Base-by-base conservation (phyloP, 2,113 vertebrate species). In the Rhinolophus sinicus region DNA sequence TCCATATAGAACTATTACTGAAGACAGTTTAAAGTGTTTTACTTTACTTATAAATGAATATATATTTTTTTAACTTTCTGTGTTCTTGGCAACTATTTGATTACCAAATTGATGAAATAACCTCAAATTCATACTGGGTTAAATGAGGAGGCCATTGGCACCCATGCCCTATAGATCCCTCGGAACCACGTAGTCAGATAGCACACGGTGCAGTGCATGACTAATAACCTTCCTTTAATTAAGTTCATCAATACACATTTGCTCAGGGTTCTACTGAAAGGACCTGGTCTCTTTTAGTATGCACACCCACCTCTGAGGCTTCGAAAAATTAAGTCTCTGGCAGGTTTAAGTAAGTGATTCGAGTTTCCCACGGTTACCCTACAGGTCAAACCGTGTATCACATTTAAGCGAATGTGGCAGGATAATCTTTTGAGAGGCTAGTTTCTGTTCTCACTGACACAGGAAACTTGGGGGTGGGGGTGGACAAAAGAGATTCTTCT, bases 181-280 rank as follows among this genome's bases (percentile, higher is more conserved):
- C 7, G 87, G 93, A 96, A 93, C 54, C 73, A 60, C 11, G 78
- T 3, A 62, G 60, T 88, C 64, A 73, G 77, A 38, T 47, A 89
- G 76, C 58, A 90, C 44, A 70, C 10, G 10, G 65, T 19, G 44
- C 65, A 81, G n/a, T 3, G 18, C 52, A 26, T 16, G 60, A 56
- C 30, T 54, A 64, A 94, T 83, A 76, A 91, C 92, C 89, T 89
- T n/a, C 75, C 58, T 96, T 96, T 94, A 94, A 90, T 96, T 76
- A 95, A 94, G 70, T 40, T 47, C 88, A 82, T 94, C 88, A 87
- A 92, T 94, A 88, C 38, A 9, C 90, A 93, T 95, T 84, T 90
- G 52, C 69, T 67, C 38, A 11, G 26, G 38, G 80, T 73, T 87
- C 35, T 89, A 35, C 14, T 3, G 24, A 93, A 95, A 73, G 58